Conservation (phyloP, 2,797 vertebrate species). For the Benthosema pterotum region DNA sequence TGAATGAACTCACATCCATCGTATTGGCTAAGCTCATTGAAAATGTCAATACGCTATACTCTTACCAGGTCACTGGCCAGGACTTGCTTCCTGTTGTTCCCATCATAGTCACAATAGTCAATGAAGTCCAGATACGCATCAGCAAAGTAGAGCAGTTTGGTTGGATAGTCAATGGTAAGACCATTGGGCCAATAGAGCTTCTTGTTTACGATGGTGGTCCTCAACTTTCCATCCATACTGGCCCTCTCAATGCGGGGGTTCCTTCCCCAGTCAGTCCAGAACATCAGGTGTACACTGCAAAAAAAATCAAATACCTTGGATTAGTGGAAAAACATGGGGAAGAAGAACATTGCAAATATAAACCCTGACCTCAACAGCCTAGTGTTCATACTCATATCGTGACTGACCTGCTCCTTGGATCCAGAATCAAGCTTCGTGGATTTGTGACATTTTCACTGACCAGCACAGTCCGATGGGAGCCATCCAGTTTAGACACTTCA, state of each 20-base stretch:
- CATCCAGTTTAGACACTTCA: conserved; percentile 93
- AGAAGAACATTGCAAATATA: not conserved
- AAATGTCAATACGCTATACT: conserved; percentile 17
- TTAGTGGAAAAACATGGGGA: no score
- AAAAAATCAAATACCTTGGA: conserved; percentile 40
- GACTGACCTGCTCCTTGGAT: conserved; percentile 91
- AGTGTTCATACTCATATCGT: not conserved
- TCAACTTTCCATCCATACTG: conserved; percentile 94
- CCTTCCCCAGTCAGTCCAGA: conserved; percentile 97
- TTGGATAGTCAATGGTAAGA: conserved; percentile 94
- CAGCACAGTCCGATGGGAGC: conserved; percentile 91
- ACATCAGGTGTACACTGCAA: conserved; percentile 90
- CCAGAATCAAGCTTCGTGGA: conserved; percentile 91
- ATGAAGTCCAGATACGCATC: conserved; percentile 97
- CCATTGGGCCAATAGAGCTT: conserved; percentile 98
- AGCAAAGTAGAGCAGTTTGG: conserved; percentile 92
- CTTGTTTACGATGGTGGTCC: conserved; percentile 86
- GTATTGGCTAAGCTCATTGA: conserved; percentile 19
- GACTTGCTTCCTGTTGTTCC: conserved; percentile 91
- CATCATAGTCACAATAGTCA: conserved; percentile 94
- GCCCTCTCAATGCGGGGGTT: conserved; percentile 94
- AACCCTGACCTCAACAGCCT: not conserved
- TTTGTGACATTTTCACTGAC: conserved; percentile 94
- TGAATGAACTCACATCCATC: conserved; percentile 2
- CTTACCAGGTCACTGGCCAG: conserved; percentile 96